These are phyloP conservation scores for Anastatus disparis DNA, from an alignment of 1,140 invertebrate species.

Conservation along the genomic window DNA sequence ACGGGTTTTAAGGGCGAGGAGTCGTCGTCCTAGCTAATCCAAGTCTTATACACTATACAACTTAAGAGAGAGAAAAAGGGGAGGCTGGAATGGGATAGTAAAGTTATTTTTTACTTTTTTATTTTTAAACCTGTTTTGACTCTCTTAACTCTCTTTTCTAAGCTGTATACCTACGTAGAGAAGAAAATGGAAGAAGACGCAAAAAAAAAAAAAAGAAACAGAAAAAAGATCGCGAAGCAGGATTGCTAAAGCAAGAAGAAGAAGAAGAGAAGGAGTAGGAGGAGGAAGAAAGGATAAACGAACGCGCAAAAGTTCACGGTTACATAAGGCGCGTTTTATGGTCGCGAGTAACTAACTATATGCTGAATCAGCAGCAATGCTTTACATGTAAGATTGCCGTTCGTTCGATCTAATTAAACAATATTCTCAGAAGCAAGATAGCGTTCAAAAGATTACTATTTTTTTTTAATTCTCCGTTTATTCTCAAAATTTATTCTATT, in stretches of 20 bases:
- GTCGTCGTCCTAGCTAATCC: slow-evolving; percentile 31
- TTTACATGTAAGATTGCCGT: background rate
- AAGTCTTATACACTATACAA: no score
- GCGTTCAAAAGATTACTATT: no score
- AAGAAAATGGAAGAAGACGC: no score
- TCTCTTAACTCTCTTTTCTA: slow-evolving; percentile 5
- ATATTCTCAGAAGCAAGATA: slow-evolving; percentile 23
- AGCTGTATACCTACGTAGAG: no score
- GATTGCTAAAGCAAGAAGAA: slow-evolving; percentile 29
- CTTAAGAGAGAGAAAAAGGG: slow-evolving; percentile 15
- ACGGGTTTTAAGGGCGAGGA: slow-evolving; percentile 33
- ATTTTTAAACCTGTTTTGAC: slow-evolving; percentile 41
- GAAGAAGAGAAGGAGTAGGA: no score
- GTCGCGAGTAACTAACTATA: background rate
- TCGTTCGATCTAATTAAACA: slow-evolving; percentile 26
- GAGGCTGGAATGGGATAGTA: slow-evolving; percentile 39
- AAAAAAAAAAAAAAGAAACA: no score
- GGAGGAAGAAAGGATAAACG: no score
- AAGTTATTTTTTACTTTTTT: slow-evolving; percentile 42
- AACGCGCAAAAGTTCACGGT: slow-evolving; percentile 38
- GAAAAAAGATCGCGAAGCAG: slow-evolving; percentile 23
- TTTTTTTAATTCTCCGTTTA: no score
- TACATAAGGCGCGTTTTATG: slow-evolving; percentile 35
- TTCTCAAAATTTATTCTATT: no score
- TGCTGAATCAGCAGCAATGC: slow-evolving; percentile 24